Conservation (phyloP, 2,888 invertebrate genomes). For the Bembecia ichneumoniformis region DNA sequence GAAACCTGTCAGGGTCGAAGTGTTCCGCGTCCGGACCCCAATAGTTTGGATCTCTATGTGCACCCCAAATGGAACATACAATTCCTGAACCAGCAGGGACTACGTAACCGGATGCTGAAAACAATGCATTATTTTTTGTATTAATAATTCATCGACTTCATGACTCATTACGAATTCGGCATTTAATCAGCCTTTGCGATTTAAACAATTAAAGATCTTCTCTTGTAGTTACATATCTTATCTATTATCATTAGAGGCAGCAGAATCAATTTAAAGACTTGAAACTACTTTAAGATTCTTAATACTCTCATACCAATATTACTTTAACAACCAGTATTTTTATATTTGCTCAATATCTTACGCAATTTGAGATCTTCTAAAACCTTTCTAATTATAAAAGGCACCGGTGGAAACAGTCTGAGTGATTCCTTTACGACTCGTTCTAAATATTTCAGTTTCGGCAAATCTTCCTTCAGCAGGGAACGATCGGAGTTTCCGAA, state of each 20-base stretch:
- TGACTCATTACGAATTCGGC: no score
- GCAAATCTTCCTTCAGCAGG: constrained; percentile 45
- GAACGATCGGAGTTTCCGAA: constrained; percentile 45
- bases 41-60: constrained; percentile 68
- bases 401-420: constrained; percentile 53
- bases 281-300: no score
- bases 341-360: constrained; percentile 31
- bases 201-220: no score
- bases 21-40: constrained; percentile 74
- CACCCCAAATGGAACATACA: constrained; percentile 58
- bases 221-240: no score
- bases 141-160: no score
- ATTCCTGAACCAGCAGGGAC: constrained; percentile 61
- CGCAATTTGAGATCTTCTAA: constrained; percentile 45
- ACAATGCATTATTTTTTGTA: no score
- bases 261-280: no score
- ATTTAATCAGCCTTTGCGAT: no score
- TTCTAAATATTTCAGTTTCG: constrained; percentile 44
- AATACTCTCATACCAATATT: no score
- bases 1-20: constrained; percentile 76
- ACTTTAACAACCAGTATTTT: background rate
- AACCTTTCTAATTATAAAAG: constrained; percentile 55
- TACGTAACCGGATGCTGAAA: constrained; percentile 29
- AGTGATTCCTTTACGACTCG: constrained; percentile 54
- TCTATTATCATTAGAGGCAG: no score